Evolutionary conservation across 1,140 invertebrate genomes (phyloP).

Genomic region (Globodera ellingtonae): DNA sequence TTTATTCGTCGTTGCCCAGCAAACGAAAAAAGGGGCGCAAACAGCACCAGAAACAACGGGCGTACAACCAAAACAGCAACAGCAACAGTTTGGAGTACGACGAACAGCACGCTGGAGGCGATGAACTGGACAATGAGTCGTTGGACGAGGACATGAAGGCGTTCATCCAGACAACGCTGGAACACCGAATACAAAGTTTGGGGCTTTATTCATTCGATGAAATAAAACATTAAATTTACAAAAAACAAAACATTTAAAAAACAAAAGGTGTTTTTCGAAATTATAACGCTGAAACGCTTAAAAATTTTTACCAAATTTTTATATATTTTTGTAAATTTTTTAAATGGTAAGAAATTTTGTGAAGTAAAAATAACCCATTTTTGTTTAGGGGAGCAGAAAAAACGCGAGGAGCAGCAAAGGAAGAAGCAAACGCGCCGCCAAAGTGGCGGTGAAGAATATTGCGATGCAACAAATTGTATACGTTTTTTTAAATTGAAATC

Average conservation of each 20-base stretch:
- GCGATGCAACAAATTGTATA: constrained; percentile 4
- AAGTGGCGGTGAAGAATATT: constrained; percentile 9
- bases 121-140: background rate
- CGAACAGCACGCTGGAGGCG: background rate
- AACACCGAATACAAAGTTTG: constrained; percentile 14
- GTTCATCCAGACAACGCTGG: constrained; percentile 5
- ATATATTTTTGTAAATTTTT: no score
- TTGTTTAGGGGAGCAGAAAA: background rate
- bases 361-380: background rate
- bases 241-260: no score
- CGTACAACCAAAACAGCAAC: background rate
- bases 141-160: constrained; percentile 1
- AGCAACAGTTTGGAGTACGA: background rate
- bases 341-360: background rate
- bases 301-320: no score
- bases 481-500: no score
- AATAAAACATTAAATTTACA: no score
- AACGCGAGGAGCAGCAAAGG: constrained; percentile 12
- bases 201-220: no score
- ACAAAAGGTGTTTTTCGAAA: no score
- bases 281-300: no score
- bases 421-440: background rate
- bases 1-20: background rate
- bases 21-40: constrained; percentile 2
- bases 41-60: background rate